Conservation (phyloP, 2,797 vertebrate species). For the Xyrichtys novacula region DNA sequence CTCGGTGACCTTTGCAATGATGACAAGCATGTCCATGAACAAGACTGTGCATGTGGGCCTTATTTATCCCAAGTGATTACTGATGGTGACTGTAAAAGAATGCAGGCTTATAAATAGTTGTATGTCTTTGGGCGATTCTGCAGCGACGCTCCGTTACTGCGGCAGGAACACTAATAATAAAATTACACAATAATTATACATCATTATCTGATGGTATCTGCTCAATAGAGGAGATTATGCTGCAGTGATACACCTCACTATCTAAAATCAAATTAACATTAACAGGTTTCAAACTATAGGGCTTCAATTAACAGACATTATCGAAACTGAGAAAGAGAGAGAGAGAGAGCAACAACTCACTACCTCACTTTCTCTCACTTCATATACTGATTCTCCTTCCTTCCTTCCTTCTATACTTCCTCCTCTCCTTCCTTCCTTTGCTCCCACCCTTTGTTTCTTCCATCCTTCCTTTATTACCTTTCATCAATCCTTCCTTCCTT, state of each 20-base stretch:
- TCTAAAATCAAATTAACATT: conserved; percentile 29
- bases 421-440: no score
- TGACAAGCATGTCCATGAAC: conserved; percentile 83
- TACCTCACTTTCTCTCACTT: background rate
- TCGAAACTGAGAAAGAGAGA: background rate
- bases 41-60: conserved; percentile 64
- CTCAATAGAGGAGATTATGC: conserved; percentile 37
- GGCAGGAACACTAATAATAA: conserved; percentile 47
- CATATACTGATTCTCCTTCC: background rate
- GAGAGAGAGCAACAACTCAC: background rate
- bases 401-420: no score
- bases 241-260: conserved; percentile 43
- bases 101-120: conserved; percentile 31
- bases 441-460: no score
- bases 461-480: no score
- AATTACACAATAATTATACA: conserved; percentile 57
- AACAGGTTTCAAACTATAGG: conserved; percentile 1
- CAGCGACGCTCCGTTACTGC: conserved; percentile 17
- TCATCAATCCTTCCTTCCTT: no score
- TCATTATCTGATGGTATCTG: conserved; percentile 50
- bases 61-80: conserved; percentile 69
- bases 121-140: conserved; percentile 41
- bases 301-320: background rate
- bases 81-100: conserved; percentile 38
- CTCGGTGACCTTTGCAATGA: conserved; percentile 89